Conservation (phyloP, 2,797 vertebrate species). For the Euthynnus affinis region DNA sequence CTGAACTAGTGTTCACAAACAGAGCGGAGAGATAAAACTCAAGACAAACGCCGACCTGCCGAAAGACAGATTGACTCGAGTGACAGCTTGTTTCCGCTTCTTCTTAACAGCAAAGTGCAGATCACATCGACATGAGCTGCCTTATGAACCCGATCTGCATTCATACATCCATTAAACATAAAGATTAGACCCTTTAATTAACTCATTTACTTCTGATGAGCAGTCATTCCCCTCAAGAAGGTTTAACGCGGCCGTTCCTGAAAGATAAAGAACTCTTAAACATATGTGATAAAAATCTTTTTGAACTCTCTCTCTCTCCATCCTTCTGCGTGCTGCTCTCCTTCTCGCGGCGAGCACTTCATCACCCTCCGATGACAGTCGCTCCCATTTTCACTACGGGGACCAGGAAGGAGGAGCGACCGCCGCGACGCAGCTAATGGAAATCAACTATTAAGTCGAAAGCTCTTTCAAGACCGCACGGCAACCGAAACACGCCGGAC, state of each 20-base stretch:
- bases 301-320: neutral
- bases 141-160: neutral
- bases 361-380: conserved; percentile 4
- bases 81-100: neutral
- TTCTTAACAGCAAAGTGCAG: conserved; percentile 13
- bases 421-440: conserved; percentile 4
- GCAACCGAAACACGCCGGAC: no score
- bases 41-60: neutral
- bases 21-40: neutral
- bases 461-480: conserved; percentile 36
- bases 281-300: no score
- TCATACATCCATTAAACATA: neutral
- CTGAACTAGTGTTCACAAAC: conserved; percentile 11
- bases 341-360: neutral
- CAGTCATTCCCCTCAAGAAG: neutral
- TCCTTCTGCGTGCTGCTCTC: neutral
- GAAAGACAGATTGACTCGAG: neutral
- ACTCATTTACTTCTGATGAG: neutral
- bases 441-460: neutral
- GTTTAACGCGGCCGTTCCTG: conserved; percentile 5
- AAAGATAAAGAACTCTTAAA: neutral
- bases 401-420: neutral
- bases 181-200: neutral
- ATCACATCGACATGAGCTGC: neutral
- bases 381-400: neutral